Evolutionary conservation across 2,888 invertebrate genomes (phyloP), one percentile per base, ranked within the genome.

Genomic region (Tromatobia lineatoria): DNA sequence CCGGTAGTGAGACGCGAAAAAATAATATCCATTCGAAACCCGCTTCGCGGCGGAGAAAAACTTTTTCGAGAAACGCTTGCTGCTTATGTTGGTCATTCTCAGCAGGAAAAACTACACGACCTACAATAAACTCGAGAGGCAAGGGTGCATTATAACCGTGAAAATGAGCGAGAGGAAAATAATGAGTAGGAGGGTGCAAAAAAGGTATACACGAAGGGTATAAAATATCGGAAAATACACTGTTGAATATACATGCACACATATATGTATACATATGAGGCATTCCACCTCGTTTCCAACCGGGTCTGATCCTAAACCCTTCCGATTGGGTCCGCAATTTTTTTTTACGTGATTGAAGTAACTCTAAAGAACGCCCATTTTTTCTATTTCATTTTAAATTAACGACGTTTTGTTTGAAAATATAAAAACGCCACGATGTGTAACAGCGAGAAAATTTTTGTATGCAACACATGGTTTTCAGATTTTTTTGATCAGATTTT

Each of bases 81-180:
- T 38, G 50, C 82, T 78, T 67, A 34, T 74, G 47, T 50, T n/a
- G 66, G 67, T 15, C 23, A 69, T 38, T 18, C 61, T 61, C 59
- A 25, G n/a, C 25, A 45, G 70, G 42, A 25, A 66, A 61, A 11
- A 10, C 67, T 42, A 66, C 77, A 50, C 54, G 25, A 23, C 57
- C 45, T 34, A 50, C 25, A 70, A 20, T 38, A 69, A 59, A 76
- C 29, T 59, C 52, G 54, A 61, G 57, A 52, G 25, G 34, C 57
- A 75, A 34, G 64, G 20, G 25, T 66, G 25, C 38, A 47, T 23
- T 23, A 20, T 57, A 45, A 74, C 59, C 23, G 77, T 23, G 45
- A 59, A 69, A 71, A 66, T 52, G 64, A 80, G 61, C 59, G 80
- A 70, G 71, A 25, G 77, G 77, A 80, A 83, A 80, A 77, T 80